Base-by-base conservation (phyloP, 2,888 invertebrate genomes). In the Lithophane socia region DNA sequence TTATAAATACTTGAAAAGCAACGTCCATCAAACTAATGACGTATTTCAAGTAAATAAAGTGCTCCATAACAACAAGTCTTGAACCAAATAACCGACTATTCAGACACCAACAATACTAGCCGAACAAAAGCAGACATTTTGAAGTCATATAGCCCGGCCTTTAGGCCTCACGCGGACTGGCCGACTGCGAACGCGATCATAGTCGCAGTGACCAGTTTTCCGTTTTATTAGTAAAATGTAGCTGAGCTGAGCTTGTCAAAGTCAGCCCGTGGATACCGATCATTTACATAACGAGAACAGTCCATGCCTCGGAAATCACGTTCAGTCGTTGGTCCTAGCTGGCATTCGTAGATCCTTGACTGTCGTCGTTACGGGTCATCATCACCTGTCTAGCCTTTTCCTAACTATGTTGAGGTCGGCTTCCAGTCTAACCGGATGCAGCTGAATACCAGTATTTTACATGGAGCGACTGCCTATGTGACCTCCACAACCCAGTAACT, bases 51-150 rank as follows among this genome's bases (percentile, higher is more conserved):
- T 49, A 79, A 74, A 73, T 73, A 80, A 74, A 74, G 54, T 63
- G 37, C 44, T 58, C 63, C 70, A 37, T 80, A 85, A 74, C 85
- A 81, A 74, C 54, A 85, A 67, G 29, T 56, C 67, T 74, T 58
- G 69, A 70, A 71, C 81, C 37, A 58, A 67, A 85, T 76, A 82
- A 83, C 71, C 21, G 44, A 76, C 54, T 69, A 73, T 83, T 77
- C 71, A 77, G n/a, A 58, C 58, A 56, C 61, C 61, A 70, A 82
- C 74, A 85, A 78, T 83, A 69, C 71, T 61, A 16, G 16, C 24
- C 4, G 68, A 76, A 80, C 82, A 83, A 85, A 80, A 65, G 71
- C 49, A 66, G 60, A 66, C 74, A 73, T 69, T 79, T 76, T 70
- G 64, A 61, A 77, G 73, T 77, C 64, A 16, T 52, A 68, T 29